Conservation (phyloP, 2,888 invertebrate genomes). For the Sphaeridia pumilis region DNA sequence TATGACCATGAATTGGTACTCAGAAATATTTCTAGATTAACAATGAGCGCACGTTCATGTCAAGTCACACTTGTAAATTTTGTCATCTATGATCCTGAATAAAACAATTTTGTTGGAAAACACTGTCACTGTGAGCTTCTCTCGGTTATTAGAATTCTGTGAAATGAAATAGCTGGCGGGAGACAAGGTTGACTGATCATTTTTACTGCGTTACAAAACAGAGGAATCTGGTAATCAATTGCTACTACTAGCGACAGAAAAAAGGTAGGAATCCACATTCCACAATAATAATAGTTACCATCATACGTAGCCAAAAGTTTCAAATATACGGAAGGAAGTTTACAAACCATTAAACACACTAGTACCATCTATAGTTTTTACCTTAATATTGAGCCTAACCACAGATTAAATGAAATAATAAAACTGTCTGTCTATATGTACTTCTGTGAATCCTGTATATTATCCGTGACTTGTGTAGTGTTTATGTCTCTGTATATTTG, state of each 20-base stretch:
- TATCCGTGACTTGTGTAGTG: not conserved
- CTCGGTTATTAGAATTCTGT: no score
- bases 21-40: no score
- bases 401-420: not conserved
- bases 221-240: not conserved
- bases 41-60: no score
- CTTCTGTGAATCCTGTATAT: not conserved
- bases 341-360: conserved; percentile 1
- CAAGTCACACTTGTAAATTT: no score
- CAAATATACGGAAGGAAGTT: not conserved
- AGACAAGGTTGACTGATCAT: conserved; percentile 2
- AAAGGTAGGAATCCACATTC: no score
- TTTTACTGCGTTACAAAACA: not conserved
- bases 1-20: no score
- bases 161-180: no score
- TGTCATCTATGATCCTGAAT: no score
- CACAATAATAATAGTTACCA: not conserved
- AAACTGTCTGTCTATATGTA: not conserved
- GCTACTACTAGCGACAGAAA: not conserved
- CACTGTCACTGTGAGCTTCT: no score
- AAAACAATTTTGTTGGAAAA: no score
- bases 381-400: conserved; percentile 1
- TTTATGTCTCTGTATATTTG: no score
- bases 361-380: not conserved
- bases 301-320: conserved; percentile 1